Evolutionary conservation across 1,140 invertebrate genomes (phyloP).

Genomic region (Trypoxylus dichotomus): DNA sequence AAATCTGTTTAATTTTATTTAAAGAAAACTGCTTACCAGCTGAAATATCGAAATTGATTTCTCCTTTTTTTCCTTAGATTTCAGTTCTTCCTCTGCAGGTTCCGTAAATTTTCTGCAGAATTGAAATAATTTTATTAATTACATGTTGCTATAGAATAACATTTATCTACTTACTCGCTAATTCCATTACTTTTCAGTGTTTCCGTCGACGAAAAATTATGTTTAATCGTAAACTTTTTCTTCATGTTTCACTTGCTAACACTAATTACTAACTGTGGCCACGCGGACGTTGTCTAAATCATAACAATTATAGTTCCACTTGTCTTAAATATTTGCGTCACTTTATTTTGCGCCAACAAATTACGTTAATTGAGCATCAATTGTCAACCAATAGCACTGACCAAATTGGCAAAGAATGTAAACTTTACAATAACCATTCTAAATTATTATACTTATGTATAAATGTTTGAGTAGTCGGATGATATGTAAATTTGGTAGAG

Average conservation of each 20-base stretch:
- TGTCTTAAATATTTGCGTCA: constrained; percentile 20
- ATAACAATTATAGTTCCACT: neutral
- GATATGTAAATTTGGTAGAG: no score
- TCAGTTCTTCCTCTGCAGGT: neutral
- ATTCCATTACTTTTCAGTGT: constrained; percentile 14
- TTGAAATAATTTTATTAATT: neutral
- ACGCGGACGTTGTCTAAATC: neutral
- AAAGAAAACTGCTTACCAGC: neutral
- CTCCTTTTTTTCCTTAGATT: neutral
- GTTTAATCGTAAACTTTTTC: constrained; percentile 18
- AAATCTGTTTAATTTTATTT: no score
- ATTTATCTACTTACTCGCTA: neutral
- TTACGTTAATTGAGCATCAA: constrained; percentile 17
- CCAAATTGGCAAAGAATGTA: constrained; percentile 2
- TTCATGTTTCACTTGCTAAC: neutral
- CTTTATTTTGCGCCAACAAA: neutral
- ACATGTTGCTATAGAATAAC: neutral
- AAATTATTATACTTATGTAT: no score
- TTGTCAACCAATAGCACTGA: neutral
- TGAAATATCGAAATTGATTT: constrained; percentile 4
- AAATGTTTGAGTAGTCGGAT: no score
- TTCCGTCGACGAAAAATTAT: constrained; percentile 11
- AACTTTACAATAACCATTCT: neutral
- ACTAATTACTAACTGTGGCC: constrained; percentile 21
- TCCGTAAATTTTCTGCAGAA: neutral